Evolutionary conservation across 2,797 vertebrate species (phyloP), one percentile per base, ranked within the genome.

Genomic region (Gephyroberyx darwinii): DNA sequence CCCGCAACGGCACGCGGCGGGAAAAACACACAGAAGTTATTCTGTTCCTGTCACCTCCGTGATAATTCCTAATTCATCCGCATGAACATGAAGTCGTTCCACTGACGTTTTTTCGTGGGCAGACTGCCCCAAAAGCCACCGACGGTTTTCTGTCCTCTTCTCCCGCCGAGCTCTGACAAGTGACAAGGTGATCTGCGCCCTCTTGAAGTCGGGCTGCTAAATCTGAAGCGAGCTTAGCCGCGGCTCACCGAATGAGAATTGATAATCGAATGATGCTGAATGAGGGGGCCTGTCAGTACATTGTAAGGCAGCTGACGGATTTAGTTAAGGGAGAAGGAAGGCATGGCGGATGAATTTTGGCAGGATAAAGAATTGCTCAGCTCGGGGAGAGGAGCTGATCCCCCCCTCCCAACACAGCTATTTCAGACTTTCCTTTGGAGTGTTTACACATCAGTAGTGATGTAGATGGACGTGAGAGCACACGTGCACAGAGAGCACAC

Each of bases 181-280:
- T 90, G 89, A 91, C 89, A 91, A 37, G 89, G 87, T 92, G 90
- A 93, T 90, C 85, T 87, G 87, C 88, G 85, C 75, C 84, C 69
- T 80, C 89, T 86, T 78, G 71, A 81, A 90, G 88, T 85, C 75
- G 43, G 67, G 80, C 73, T 87, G 90, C 83, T 90, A 89, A 92
- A 90, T 91, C 84, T 86, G 85, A 88, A 90, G 88, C 47, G 63
- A 91, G 90, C 87, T 89, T 82, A 88, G 83, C 85, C 37, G 67
- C 48, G n/a, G 75, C 87, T 85, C 26, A 35, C 56, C 39, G 85
- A 93, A 92, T 90, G 91, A 91, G 90, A 91, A 91, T 92, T 92
- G 91, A 93, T 93, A 89, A 91, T 91, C 75, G 80, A 90, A 90
- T 91, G 88, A 92, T 89, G 88, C 86, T 86, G 90, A 90, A 90